Conservation (phyloP, 2,888 invertebrate genomes). For the Halocaridina rubra region DNA sequence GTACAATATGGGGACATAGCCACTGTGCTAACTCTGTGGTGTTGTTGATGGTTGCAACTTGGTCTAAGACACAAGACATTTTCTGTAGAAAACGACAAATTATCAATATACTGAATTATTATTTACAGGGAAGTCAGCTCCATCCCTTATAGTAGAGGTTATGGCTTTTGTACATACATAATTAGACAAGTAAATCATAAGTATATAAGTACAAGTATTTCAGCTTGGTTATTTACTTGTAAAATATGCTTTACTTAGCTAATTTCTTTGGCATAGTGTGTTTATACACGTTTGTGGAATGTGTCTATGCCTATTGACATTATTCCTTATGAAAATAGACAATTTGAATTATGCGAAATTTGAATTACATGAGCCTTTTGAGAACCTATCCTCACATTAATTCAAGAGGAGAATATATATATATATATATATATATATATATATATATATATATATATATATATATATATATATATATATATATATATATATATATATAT, state of each 20-base stretch:
- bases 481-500: background rate
- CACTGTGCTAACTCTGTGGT: constrained; percentile 36
- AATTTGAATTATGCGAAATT: too few species aligned
- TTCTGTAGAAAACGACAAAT: background rate
- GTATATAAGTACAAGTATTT: too few species aligned
- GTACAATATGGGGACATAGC: constrained; percentile 30
- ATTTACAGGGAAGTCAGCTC: background rate
- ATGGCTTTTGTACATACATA: background rate
- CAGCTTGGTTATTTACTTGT: too few species aligned
- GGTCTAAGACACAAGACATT: constrained; percentile 45
- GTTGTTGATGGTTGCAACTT: constrained; percentile 35
- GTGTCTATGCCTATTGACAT: too few species aligned
- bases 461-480: background rate
- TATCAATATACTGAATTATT: background rate
- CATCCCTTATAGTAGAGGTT: constrained; percentile 23
- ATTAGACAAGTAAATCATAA: background rate
- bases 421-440: background rate
- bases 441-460: background rate
- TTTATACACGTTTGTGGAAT: too few species aligned
- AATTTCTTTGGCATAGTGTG: too few species aligned
- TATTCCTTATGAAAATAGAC: too few species aligned
- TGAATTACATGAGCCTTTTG: too few species aligned
- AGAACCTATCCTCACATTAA: too few species aligned
- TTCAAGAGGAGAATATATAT: background rate
- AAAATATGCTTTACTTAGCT: too few species aligned